Evolutionary conservation across 2,888 invertebrate genomes (phyloP), one percentile per base, ranked within the genome.

Genomic region (Malachius bipustulatus): DNA sequence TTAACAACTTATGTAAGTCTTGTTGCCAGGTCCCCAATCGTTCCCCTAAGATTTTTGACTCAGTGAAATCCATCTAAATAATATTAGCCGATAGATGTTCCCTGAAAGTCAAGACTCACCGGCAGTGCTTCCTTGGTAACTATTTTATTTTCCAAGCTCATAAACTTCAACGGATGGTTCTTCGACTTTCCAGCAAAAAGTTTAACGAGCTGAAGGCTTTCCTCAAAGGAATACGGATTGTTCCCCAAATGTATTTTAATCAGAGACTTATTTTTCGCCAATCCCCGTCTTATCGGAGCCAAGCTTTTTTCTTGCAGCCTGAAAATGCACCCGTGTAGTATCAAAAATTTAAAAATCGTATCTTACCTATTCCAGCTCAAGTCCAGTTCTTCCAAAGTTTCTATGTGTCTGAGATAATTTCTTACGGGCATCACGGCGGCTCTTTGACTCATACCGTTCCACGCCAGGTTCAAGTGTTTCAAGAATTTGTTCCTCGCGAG

Each of bases 141-240:
- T 55, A 63, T 65, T 36, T 66, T 57, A 47, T 65, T 64, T 33
- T 66, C 64, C 47, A 74, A 56, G 46, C 71, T 65, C 19, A 75
- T 45, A 15, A 54, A 39, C 10, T 50, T 46, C 12, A 72, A 46
- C 24, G 54, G 47, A 35, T 55, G 55, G 2, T 52, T 48, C 2
- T 45, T 44, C n/a, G 57, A 34, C 36, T 44, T 55, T 4, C 56
- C 47, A 9, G 48, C 49, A 2, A 70, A 47, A 14, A 62, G 51
- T n/a, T 51, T 52, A 4, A 67, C 47, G 12, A 71, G 37, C n/a
- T 37, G 38, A n/a, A 61, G 51, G 1, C 65, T 65, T 30, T 69
- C 69, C 2, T 58, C 59, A 2, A 66, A 54, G 13, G 58, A 58
- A 15, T 70, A 56, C 6, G 66, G 63, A 54, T 74, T 74, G 40